These are phyloP conservation scores for Sciurus vulgaris DNA, from an alignment of 2,797 vertebrate genomes.

Conservation along the genomic window DNA sequence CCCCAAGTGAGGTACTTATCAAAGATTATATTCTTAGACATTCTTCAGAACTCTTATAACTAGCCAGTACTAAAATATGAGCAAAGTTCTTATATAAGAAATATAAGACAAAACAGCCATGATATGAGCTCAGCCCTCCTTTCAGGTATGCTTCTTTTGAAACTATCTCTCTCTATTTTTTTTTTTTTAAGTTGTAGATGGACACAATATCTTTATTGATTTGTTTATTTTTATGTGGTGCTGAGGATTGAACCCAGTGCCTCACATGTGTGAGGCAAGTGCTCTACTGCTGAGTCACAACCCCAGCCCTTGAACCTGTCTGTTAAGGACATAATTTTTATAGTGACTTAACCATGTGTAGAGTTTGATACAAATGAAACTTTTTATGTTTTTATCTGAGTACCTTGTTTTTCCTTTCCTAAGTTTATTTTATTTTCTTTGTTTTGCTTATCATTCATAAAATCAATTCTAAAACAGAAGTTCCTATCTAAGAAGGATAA, in stretches of 20 bases:
- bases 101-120: not conserved
- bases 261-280: too few species aligned
- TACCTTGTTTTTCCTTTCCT: not conserved
- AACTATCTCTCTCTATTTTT: not conserved
- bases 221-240: too few species aligned
- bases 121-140: not conserved
- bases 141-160: not conserved
- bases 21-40: not conserved
- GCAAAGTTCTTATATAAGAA: not conserved
- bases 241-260: too few species aligned
- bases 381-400: not conserved
- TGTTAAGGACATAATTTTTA: not conserved
- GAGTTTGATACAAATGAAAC: not conserved
- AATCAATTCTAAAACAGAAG: not conserved
- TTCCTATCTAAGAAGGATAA: not conserved
- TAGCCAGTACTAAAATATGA: not conserved
- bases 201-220: too few species aligned
- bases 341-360: constrained; percentile 1
- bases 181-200: too few species aligned
- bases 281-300: too few species aligned
- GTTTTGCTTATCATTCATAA: constrained; percentile 21
- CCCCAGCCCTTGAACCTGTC: not conserved
- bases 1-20: not conserved
- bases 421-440: not conserved
- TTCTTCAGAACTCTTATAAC: not conserved